phyloP scores from a whole-genome alignment of 2,113 vertebrate genomes.

The Prionailurus bengalensis region DNA sequence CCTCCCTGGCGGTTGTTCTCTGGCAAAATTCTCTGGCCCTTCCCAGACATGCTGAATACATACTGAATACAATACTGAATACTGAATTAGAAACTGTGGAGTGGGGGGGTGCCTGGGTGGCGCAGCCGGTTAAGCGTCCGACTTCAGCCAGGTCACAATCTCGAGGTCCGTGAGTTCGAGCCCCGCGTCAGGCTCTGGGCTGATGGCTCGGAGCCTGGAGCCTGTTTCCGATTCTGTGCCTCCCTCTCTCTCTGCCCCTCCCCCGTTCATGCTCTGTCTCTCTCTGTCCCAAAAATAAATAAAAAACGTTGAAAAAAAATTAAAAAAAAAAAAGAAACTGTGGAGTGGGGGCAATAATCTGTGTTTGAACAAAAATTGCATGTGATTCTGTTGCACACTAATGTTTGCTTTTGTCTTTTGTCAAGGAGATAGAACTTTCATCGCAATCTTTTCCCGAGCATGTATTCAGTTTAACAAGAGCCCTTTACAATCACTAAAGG shows the following conservation, averaged over 20 bases:
- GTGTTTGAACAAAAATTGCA: not conserved
- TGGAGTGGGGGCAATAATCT: not conserved
- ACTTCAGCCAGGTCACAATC: too few species aligned
- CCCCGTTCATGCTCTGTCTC: too few species aligned
- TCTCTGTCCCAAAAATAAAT: too few species aligned
- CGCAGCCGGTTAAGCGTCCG: too few species aligned
- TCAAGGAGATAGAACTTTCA: not conserved
- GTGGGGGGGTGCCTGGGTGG: too few species aligned
- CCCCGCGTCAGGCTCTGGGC: too few species aligned
- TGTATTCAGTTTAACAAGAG: not conserved
- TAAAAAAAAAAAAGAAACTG: not conserved
- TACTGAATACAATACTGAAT: not conserved
- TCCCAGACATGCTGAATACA: not conserved
- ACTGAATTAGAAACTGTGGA: not conserved
- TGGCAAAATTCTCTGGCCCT: not conserved
- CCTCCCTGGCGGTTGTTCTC: not conserved
- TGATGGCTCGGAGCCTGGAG: too few species aligned
- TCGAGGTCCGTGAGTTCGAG: too few species aligned
- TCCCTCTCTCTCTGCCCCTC: too few species aligned
- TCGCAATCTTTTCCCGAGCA: not conserved
- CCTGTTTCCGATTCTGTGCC: too few species aligned
- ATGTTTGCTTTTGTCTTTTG: not conserved
- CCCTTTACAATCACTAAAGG: too few species aligned
- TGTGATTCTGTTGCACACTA: not conserved
- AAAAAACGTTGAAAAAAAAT: too few species aligned